These are phyloP conservation scores for Tautogolabrus adspersus DNA, from an alignment of 2,113 vertebrate species.

Conservation along the genomic window DNA sequence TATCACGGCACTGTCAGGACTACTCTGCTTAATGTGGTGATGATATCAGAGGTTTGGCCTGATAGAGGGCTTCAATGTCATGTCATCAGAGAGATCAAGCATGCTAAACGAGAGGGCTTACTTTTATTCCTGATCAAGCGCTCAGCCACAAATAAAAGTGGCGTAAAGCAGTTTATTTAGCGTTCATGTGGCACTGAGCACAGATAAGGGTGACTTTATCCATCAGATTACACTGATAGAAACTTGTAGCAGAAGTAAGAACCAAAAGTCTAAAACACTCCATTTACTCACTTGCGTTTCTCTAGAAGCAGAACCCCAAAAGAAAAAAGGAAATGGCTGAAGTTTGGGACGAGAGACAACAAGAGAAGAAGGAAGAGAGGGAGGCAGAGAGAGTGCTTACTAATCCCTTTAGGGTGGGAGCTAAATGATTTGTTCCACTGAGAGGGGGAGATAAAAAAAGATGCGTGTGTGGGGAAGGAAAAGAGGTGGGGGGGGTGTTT, in stretches of 20 bases:
- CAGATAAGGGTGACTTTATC: background rate
- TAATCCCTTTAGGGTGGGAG: constrained; percentile 73
- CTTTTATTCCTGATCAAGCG: background rate
- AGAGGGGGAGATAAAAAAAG: constrained; percentile 44
- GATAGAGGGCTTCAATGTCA: constrained; percentile 68
- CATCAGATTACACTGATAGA: background rate
- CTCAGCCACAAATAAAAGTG: background rate
- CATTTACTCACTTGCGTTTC: constrained; percentile 8
- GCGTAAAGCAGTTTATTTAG: constrained; percentile 9
- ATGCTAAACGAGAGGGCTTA: constrained; percentile 36
- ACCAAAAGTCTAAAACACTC: background rate
- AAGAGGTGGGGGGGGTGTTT: background rate
- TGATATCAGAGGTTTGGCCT: constrained; percentile 61
- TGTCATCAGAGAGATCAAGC: constrained; percentile 46
- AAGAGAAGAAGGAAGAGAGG: constrained; percentile 22
- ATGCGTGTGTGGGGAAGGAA: background rate
- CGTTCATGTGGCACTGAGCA: background rate
- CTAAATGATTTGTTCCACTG: constrained; percentile 75
- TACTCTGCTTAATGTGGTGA: constrained; percentile 41
- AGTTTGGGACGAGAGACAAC: constrained; percentile 37
- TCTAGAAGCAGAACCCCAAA: constrained; percentile 6
- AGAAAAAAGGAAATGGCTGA: constrained; percentile 46
- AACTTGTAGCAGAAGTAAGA: background rate
- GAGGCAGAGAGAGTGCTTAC: constrained; percentile 36
- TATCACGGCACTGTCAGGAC: constrained; percentile 21